Base-by-base conservation (phyloP, 2,797 vertebrate genomes). In the Nannoperca australis region DNA sequence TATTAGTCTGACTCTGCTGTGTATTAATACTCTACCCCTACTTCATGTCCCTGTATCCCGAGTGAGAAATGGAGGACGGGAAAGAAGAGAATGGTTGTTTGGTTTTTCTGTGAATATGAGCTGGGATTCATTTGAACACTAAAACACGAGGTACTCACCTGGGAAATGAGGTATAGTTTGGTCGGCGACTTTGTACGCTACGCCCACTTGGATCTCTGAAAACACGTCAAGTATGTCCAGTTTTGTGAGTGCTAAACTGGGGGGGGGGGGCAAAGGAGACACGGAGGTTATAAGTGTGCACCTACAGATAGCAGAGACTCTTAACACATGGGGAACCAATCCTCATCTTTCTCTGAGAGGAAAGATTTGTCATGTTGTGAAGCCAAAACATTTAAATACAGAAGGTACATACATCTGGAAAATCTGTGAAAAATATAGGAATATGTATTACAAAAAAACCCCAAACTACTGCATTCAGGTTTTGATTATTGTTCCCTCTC, bases 121-220 rank as follows among this genome's bases (percentile, higher is more conserved):
- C 47, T 68, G 3, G 4, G 40, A 12, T 32, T 14, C 3, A 27
- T 22, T 32, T 40, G 1, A 44, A 42, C 18, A 14, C 11, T 38
- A 40, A 7, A 17, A 66, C 11, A 53, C n/a, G 3, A 32, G 18
- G 17, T 1, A 12, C 7, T 62, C 94, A 99, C 98, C 98, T 96
- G 98, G 98, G 87, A 99, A 98, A 95, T 99, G 94, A 95, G 98
- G 97, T 96, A 99, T 99, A 75, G 85, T 91, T 94, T 98, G 93
- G 84, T 94, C 93, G 89, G 97, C 91, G 83, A 98, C 93, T 91
- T 96, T 97, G 93, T 99, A 99, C 1, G 96, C 95, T 83, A 98
- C 87, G 44, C 97, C 97, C 84, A 99, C 94, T 96, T 97, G 98
- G 85, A 99, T 98, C 93, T 99, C 97, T 2, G 93, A 51, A 83